A percentile compares a stretch with the other conserved stretches of the same genome.
Evolutionary conservation across 30 jellyfish, hydroid and myxozoan genomes (phyloP).

Genomic region (Aurelia aurita): DNA sequence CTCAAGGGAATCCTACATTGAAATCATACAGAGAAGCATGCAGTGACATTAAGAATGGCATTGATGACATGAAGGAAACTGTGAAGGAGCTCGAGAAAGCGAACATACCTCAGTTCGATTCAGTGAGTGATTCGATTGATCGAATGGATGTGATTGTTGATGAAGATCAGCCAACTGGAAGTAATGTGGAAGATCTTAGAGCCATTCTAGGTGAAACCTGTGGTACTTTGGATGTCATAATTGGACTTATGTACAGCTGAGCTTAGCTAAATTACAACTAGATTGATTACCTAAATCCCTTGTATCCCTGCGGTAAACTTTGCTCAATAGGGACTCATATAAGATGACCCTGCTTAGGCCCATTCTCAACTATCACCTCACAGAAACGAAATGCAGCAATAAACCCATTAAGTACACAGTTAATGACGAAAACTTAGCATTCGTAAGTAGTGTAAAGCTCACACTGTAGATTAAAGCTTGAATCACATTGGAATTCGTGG

Average conservation of each 20-base stretch:
- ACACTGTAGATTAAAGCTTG: no score
- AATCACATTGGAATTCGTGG: no score
- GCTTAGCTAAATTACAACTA: neutral
- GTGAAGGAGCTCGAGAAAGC: constrained; percentile 53
- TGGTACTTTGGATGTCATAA: constrained; percentile 65
- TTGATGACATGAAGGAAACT: constrained; percentile 28
- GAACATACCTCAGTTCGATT: constrained; percentile 55
- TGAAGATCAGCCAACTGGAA: constrained; percentile 69
- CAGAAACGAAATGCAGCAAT: no score
- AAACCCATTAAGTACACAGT: no score
- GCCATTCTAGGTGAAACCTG: constrained; percentile 70
- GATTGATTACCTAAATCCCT: no score
- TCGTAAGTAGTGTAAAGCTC: no score
- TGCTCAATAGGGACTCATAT: no score
- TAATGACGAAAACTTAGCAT: no score
- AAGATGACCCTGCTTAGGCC: no score
- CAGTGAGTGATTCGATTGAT: constrained; percentile 56
- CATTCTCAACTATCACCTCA: no score
- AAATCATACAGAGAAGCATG: constrained; percentile 71
- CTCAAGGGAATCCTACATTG: constrained; percentile 76
- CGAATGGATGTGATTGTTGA: constrained; percentile 64
- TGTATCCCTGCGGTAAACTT: no score
- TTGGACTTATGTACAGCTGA: constrained; percentile 50
- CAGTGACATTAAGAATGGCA: constrained; percentile 21
- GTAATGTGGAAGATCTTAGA: constrained; percentile 71